These are phyloP conservation scores for Apodemia zela DNA, from an alignment of 2,888 invertebrate species.

Conservation along the genomic window DNA sequence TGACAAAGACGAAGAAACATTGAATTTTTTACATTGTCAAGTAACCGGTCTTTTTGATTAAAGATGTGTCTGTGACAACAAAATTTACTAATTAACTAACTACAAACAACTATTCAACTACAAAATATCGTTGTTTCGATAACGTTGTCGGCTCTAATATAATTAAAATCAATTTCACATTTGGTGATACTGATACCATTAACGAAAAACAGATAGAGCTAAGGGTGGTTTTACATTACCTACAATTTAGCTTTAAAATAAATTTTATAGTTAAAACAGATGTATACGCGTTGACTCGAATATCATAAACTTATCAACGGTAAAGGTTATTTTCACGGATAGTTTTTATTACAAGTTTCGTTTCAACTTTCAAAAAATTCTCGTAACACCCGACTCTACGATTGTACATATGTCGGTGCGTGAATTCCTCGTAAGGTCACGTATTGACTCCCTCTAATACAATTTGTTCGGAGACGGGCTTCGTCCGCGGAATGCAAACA, in stretches of 20 bases:
- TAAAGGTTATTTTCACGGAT: background rate
- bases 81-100: background rate
- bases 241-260: too few relatives aligned
- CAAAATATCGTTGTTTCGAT: too few relatives aligned
- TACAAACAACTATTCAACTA: too few relatives aligned
- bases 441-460: conserved; percentile 72
- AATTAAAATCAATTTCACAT: too few relatives aligned
- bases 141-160: too few relatives aligned
- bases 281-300: too few relatives aligned
- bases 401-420: conserved; percentile 48
- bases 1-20: conserved; percentile 39
- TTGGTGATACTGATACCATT: too few relatives aligned
- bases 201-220: too few relatives aligned
- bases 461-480: conserved; percentile 68
- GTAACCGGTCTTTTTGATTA: conserved; percentile 42
- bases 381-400: background rate
- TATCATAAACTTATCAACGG: background rate
- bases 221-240: too few relatives aligned
- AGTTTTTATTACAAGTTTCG: background rate
- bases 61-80: background rate
- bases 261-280: too few relatives aligned
- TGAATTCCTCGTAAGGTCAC: conserved; percentile 60
- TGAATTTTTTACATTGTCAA: conserved; percentile 57
- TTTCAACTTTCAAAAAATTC: background rate
- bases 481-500: conserved; percentile 63